These are phyloP conservation scores for Arctopsyche grandis DNA, from an alignment of 1,140 invertebrate species.

Conservation along the genomic window DNA sequence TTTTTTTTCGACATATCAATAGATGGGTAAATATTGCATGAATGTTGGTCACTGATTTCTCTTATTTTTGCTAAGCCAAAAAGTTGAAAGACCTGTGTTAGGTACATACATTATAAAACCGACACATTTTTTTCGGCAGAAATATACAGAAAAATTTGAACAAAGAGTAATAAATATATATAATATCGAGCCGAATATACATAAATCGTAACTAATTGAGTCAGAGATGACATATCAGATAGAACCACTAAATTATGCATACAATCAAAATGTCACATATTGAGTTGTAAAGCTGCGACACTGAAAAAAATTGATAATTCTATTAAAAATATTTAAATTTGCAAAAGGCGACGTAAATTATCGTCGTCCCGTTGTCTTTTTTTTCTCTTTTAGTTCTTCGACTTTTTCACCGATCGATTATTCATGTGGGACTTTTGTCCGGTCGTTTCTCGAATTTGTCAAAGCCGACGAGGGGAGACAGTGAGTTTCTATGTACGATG, in stretches of 20 bases:
- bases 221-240: conserved; percentile 30
- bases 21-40: too few relatives aligned
- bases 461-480: not conserved
- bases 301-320: conserved; percentile 13
- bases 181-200: not conserved
- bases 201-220: conserved; percentile 27
- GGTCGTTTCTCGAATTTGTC: not conserved
- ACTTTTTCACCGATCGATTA: not conserved
- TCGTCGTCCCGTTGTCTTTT: too few relatives aligned
- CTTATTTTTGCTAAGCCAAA: too few relatives aligned
- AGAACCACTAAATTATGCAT: conserved; percentile 29
- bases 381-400: not conserved
- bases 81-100: too few relatives aligned
- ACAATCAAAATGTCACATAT: conserved; percentile 31
- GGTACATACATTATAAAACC: not conserved
- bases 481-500: not conserved
- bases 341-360: not conserved
- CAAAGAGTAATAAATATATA: conserved; percentile 23
- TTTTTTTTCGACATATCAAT: too few relatives aligned
- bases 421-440: not conserved
- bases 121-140: too few relatives aligned
- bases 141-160: not conserved
- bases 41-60: too few relatives aligned
- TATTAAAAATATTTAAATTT: not conserved
- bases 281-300: not conserved